Conservation (phyloP, 1,140 invertebrate species). For the Ooceraea biroi region DNA sequence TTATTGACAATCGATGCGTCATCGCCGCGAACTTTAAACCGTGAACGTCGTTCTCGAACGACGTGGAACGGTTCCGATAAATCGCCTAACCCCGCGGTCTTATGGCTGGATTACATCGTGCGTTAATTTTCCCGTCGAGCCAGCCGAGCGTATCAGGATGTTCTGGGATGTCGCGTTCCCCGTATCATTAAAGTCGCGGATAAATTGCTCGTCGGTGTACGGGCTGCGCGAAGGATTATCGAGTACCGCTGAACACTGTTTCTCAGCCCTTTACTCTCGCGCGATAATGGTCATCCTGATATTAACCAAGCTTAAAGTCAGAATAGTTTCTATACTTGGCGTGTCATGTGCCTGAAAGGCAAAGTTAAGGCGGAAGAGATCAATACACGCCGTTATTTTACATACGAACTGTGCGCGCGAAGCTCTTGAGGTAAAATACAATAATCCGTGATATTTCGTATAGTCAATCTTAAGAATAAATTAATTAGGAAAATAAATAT, state of each 20-base stretch:
- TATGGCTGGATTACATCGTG: conserved; percentile 33
- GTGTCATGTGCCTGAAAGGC: conserved; percentile 42
- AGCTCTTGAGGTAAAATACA: conserved; percentile 16
- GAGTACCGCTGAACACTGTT: conserved; percentile 44
- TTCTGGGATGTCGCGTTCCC: conserved; percentile 39
- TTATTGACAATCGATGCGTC: conserved; percentile 28
- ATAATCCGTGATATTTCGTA: conserved; percentile 33
- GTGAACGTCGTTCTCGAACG: no score
- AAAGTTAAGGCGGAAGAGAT: conserved; percentile 42
- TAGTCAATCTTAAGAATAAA: background rate
- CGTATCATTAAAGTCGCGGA: conserved; percentile 54
- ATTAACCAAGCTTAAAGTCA: conserved; percentile 39
- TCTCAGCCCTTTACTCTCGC: conserved; percentile 36
- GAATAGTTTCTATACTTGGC: background rate
- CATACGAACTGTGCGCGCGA: conserved; percentile 28
- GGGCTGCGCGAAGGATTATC: conserved; percentile 39
- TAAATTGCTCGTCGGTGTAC: conserved; percentile 48
- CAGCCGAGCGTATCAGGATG: conserved; percentile 41
- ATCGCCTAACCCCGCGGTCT: background rate
- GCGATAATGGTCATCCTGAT: conserved; percentile 41
- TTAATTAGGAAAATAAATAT: background rate
- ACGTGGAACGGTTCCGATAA: conserved; percentile 14
- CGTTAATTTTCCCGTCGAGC: conserved; percentile 51
- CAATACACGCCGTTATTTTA: conserved; percentile 48
- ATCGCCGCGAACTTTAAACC: background rate